Evolutionary conservation across 2,888 invertebrate species (phyloP), one percentile per base, ranked within the genome.

Genomic region (Stenichneumon culpator): DNA sequence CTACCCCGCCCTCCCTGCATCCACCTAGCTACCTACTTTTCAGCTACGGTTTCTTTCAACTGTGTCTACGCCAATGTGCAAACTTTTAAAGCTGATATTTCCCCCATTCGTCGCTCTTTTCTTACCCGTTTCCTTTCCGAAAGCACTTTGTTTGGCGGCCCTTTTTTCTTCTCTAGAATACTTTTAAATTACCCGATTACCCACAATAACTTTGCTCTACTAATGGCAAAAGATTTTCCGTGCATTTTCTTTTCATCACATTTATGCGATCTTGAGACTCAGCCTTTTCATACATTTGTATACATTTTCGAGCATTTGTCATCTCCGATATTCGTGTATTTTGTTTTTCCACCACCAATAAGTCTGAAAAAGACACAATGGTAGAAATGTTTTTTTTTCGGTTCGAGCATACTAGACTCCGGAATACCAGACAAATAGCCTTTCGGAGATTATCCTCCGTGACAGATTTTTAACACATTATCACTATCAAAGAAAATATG

Each of bases 21-120:
- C 63, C 84, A 79, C 82, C 67, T 73, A 85, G 70, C 75, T 85
- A 82, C 67, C 79, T 65, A 82, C 82, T 85, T 84, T 82, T 67
- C 79, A 67, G 79, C 69, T 82, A 52, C 63, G 0, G 28, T 57
- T 70, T 54, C 78, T 81, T 82, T 75, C 79, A 11, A 25, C 65
- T 79, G 19, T 57, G 65, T 28, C 9, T 22, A 7, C 52, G 60
- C n/a, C 47, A 50, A 19, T 47, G 28, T 4, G 39, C 60, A 22
- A 25, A 11, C 67, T 22, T 67, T 68, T 14, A 63, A 50, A 44
- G 63, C 63, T 63, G 28, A 16, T 6, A 16, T 16, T 60, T 63
- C 60, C 28, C 39, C 36, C 11, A 28, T 19, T 54, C 22, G n/a
- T 52, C 67, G 32, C n/a, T 60, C 44, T 67, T 19, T 16, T 28